phyloP scores from a whole-genome alignment of 2,113 vertebrate genomes.

The Antidorcas marsupialis region DNA sequence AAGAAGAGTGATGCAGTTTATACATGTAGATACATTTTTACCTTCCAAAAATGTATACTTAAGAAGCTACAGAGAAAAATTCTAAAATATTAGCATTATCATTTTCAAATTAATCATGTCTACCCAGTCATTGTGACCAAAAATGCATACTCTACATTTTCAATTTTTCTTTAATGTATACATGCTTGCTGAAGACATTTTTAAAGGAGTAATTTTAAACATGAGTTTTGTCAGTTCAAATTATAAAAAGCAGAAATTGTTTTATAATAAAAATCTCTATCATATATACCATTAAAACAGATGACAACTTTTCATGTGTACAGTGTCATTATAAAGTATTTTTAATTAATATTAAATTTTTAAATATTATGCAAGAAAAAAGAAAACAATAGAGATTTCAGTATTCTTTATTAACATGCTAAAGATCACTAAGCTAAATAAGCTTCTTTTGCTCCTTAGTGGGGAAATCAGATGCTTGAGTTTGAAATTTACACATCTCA shows the following conservation, averaged over 20 bases:
- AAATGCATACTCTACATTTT: background rate
- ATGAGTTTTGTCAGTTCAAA: background rate
- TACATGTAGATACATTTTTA: background rate
- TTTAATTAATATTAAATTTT: background rate
- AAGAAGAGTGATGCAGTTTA: background rate
- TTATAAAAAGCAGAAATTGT: background rate
- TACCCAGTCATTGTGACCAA: background rate
- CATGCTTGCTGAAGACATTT: background rate
- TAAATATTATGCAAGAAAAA: background rate
- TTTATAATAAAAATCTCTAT: background rate
- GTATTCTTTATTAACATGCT: background rate
- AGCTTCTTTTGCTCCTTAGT: background rate
- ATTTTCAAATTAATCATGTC: background rate
- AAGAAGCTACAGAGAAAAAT: background rate
- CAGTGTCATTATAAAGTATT: background rate
- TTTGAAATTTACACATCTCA: background rate
- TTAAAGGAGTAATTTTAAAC: background rate
- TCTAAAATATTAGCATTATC: background rate
- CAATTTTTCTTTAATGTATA: background rate
- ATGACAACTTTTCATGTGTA: background rate
- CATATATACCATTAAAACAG: background rate
- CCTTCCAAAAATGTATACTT: background rate
- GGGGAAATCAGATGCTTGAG: background rate
- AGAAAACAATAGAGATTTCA: background rate
- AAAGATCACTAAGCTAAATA: background rate